Conservation (phyloP, 2,113 vertebrate species). For the Rhinogobius similis region DNA sequence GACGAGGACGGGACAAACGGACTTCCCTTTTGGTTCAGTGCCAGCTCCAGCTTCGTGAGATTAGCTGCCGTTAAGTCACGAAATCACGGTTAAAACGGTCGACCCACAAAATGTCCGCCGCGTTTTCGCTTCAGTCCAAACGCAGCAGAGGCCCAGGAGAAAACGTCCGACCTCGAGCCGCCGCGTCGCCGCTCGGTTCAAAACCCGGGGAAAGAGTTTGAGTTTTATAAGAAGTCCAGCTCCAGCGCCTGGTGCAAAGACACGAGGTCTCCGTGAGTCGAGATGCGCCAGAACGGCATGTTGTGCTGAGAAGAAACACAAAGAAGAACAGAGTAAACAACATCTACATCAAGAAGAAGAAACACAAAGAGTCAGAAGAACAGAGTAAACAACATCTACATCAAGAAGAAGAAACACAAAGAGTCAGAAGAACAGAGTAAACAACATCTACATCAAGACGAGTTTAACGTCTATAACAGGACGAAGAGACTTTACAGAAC, state of each 20-base stretch:
- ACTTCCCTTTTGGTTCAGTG: slow-evolving; percentile 58
- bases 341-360: too few species aligned
- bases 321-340: too few species aligned
- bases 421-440: too few species aligned
- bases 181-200: slow-evolving; percentile 4
- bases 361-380: too few species aligned
- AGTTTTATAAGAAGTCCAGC: slow-evolving; percentile 91
- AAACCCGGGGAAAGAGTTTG: neutral
- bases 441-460: too few species aligned
- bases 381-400: too few species aligned
- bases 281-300: slow-evolving; percentile 99
- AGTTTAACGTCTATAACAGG: too few species aligned
- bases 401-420: too few species aligned
- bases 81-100: too few species aligned
- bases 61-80: slow-evolving; percentile 71
- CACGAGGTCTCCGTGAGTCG: slow-evolving; percentile 91
- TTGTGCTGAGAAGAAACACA: slow-evolving; percentile 85
- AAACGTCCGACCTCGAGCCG: slow-evolving; percentile 22
- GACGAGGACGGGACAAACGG: neutral
- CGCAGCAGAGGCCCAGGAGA: neutral
- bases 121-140: neutral
- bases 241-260: slow-evolving; percentile 97
- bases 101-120: slow-evolving; percentile 14
- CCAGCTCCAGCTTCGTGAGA: slow-evolving; percentile 50
- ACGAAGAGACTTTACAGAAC: too few species aligned